A percentile compares a stretch with the other conserved stretches of the same genome.
These are phyloP conservation scores for Oncorhynchus nerka DNA, from an alignment of 2,113 vertebrate genomes.

Conservation along the genomic window DNA sequence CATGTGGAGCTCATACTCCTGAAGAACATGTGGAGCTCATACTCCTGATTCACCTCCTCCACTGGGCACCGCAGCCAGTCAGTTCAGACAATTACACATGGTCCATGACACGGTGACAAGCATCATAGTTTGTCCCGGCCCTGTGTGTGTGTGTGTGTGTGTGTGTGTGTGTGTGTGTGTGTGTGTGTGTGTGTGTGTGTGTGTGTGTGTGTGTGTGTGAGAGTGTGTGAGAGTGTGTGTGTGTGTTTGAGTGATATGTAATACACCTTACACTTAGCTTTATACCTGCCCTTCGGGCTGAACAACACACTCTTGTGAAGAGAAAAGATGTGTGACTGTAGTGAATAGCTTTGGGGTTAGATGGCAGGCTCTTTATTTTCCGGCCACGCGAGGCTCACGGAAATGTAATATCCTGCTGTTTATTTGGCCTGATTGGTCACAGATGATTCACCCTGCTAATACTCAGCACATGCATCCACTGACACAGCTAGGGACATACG, in stretches of 20 bases:
- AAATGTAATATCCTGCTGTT: slow-evolving; percentile 31
- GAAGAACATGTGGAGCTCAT: not conserved
- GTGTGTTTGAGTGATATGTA: not conserved
- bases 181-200: not conserved
- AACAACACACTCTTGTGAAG: too few species aligned
- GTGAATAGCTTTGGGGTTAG: not conserved
- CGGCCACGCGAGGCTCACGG: not conserved
- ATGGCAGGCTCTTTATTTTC: not conserved
- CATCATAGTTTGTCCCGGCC: not conserved
- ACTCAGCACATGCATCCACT: slow-evolving; percentile 1
- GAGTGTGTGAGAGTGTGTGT: not conserved
- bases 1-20: not conserved
- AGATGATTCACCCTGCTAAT: slow-evolving; percentile 17
- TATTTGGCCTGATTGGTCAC: not conserved
- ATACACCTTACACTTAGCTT: not conserved
- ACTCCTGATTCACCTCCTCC: not conserved
- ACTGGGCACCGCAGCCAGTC: not conserved
- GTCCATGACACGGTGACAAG: not conserved
- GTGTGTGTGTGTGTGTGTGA: not conserved
- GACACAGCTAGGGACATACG: not conserved
- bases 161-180: not conserved
- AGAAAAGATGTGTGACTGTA: not conserved
- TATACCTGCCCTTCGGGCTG: not conserved
- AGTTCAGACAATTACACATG: too few species aligned
- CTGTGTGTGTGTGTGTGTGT: not conserved